A percentile compares a stretch with the other conserved stretches of the same genome.
Conservation (phyloP, 1,140 invertebrate genomes). For the Colletes latitarsis region DNA sequence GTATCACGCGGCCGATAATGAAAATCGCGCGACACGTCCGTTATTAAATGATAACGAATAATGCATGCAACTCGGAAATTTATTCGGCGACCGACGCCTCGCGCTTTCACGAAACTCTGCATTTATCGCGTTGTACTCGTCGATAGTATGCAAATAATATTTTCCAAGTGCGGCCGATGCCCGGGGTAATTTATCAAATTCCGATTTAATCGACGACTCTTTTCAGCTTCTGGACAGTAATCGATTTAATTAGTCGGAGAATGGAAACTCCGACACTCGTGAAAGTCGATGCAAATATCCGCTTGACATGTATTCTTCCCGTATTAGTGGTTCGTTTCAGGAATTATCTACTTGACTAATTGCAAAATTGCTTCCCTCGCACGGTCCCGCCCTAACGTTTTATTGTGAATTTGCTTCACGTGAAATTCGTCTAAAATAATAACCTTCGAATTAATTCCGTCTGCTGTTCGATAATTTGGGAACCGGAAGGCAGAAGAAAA, state of each 20-base stretch:
- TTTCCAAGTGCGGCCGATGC: constrained; percentile 4
- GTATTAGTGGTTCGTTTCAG: neutral
- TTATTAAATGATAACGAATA: neutral
- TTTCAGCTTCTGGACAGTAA: neutral
- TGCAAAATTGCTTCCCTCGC: neutral
- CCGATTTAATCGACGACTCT: constrained; percentile 22
- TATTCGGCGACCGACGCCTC: neutral
- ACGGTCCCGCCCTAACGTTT: too few species aligned
- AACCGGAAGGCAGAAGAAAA: too few species aligned
- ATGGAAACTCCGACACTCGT: neutral
- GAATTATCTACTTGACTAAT: neutral
- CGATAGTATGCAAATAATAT: constrained; percentile 35
- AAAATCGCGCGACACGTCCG: neutral
- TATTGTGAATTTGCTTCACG: too few species aligned
- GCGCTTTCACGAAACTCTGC: neutral
- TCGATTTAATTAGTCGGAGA: constrained; percentile 13
- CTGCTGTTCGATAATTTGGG: too few species aligned
- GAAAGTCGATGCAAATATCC: neutral
- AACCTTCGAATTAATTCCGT: too few species aligned
- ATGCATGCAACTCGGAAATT: neutral
- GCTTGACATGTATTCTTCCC: neutral
- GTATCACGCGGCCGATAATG: neutral
- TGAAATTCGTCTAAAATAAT: neutral
- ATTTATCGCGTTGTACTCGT: neutral
- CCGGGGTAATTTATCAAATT: constrained; percentile 16